phyloP scores from a whole-genome alignment of 2,797 vertebrate genomes.

The Tolypeutes matacus region DNA sequence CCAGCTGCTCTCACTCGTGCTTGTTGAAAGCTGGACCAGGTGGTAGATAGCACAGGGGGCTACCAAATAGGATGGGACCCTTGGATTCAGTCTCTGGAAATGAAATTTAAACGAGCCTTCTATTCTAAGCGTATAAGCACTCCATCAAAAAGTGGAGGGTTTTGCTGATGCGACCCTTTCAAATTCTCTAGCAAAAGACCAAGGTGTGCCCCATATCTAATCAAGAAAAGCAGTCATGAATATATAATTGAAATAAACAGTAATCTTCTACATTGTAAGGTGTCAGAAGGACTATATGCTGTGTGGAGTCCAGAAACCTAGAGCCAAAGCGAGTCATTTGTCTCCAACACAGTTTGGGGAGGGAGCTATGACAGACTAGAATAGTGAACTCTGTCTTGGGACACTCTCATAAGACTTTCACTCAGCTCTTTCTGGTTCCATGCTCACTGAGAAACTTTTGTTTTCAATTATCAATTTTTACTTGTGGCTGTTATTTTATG shows the following conservation, averaged over 20 bases:
- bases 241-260: slow-evolving; percentile 1
- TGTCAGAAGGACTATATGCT: background rate
- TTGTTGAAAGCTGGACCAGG: background rate
- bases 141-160: background rate
- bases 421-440: background rate
- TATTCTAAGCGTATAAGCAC: background rate
- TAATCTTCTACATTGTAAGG: slow-evolving; percentile 9
- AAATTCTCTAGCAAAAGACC: background rate
- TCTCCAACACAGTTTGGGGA: background rate
- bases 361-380: background rate
- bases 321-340: background rate
- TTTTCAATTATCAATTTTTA: background rate
- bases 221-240: background rate
- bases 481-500: background rate
- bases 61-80: background rate
- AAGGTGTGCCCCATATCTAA: background rate
- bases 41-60: background rate
- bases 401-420: background rate
- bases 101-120: background rate
- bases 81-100: background rate
- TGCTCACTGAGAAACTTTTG: background rate
- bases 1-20: background rate
- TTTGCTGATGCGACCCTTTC: slow-evolving; percentile 28
- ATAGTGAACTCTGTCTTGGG: background rate
- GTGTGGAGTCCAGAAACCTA: background rate